Base-by-base conservation (phyloP, 2,888 invertebrate genomes). In the Hydrotaea diabolus region DNA sequence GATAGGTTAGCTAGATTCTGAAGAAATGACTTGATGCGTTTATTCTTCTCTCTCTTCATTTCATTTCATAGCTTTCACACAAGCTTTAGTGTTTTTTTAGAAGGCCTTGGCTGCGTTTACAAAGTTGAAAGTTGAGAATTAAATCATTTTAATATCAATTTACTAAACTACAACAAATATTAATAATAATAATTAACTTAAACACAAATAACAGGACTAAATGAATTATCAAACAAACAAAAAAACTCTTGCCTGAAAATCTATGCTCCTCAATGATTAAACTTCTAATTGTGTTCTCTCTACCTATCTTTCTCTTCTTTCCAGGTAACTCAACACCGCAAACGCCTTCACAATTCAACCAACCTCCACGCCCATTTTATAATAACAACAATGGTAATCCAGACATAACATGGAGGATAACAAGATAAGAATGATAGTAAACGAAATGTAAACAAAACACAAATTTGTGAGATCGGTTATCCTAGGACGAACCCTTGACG, bases 251-350 rank as follows among this genome's bases (percentile, higher is more conserved):
- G 31, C 31, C 31, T 31, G 39, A 39, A 39, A 43, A 66, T 4
- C 8, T 43, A n/a, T 26, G 9, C 5, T 17, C 3, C 31, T 17
- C 23, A 39, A 69, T 57, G 0, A 11, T 15, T 19, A 72, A 55
- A 1, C 13, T 39, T 39, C 23, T 55, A n/a, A 62, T 71, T 31
- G 9, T 59, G 49, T 8, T 69, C 1, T 62, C 53, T 19, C 23
- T 55, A n/a, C 7, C 17, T 15, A 15, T 73, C 49, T 53, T 73
- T 69, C 17, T 81, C 71, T 74, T 86, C 55, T 19, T 90, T 91
- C 2, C 87, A 90, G 90, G 91, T 90, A 90, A 91, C 80, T 23
- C 85, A 78, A 87, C 88, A 36, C 86, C 86, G 59, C 79, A 80
- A 77, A 83, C 80, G 75, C 80, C 80, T 80, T 77, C 76, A 74